Percentiles rank a stretch among this genome's conserved stretches.
Evolutionary conservation across 2,113 vertebrate genomes (phyloP).

Genomic region (Bucco capensis): DNA sequence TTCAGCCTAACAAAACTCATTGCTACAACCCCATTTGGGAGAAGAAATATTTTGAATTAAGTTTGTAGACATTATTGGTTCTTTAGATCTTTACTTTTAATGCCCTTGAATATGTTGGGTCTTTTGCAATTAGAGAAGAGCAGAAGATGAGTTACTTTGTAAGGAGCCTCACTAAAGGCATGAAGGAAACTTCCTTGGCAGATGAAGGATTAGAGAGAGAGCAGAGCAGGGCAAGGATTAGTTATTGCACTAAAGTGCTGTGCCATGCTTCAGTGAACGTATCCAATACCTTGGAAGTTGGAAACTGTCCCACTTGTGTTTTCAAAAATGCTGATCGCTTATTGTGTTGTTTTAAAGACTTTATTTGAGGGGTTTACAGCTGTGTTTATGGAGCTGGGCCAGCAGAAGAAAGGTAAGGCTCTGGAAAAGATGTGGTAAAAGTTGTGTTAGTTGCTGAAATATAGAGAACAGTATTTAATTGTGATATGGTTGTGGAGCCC

Average conservation of each 20-base stretch:
- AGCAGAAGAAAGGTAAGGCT: background rate
- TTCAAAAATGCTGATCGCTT: background rate
- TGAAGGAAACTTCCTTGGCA: background rate
- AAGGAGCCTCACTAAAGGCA: fast-evolving
- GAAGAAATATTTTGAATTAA: no score
- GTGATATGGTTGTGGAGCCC: background rate
- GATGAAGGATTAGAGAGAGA: background rate
- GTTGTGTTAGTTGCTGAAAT: background rate
- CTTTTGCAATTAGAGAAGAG: no score
- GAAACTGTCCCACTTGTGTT: background rate
- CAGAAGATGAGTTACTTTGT: no score
- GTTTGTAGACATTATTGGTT: no score
- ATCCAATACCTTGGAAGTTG: background rate
- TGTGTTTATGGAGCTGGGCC: background rate
- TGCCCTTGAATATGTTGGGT: no score
- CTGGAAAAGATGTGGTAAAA: background rate
- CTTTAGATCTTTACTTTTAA: no score
- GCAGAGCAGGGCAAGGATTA: background rate
- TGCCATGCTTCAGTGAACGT: fast-evolving
- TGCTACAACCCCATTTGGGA: no score
- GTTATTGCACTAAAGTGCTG: background rate
- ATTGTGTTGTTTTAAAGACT: background rate
- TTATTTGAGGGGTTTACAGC: background rate
- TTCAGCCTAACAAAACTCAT: no score
- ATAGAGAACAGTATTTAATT: background rate